Evolutionary conservation across 2,113 vertebrate species (phyloP).

Genomic region (Pterophyllum scalare): DNA sequence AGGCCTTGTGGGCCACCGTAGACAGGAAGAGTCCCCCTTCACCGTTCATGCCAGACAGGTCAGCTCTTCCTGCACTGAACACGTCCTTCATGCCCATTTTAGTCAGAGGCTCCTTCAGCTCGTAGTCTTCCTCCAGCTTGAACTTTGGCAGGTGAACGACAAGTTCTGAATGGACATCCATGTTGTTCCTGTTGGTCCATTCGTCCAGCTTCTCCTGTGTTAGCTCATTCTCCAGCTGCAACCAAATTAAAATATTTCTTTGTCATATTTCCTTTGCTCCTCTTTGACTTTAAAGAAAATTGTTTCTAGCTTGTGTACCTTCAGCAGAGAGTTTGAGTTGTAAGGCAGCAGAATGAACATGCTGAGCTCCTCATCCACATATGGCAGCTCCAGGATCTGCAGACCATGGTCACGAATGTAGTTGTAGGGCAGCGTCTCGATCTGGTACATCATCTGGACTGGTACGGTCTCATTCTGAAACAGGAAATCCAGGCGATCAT

Average conservation of each 20-base stretch:
- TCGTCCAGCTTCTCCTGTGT: slow-evolving; percentile 85
- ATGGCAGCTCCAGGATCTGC: slow-evolving; percentile 89
- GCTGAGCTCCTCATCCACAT: slow-evolving; percentile 84
- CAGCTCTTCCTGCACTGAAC: slow-evolving; percentile 80
- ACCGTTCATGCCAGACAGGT: slow-evolving; percentile 90
- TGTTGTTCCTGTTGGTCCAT: slow-evolving; percentile 84
- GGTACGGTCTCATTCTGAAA: slow-evolving; percentile 83
- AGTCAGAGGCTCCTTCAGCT: slow-evolving; percentile 79
- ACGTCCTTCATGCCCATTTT: slow-evolving; percentile 86
- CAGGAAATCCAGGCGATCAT: background rate
- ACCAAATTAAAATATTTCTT: background rate
- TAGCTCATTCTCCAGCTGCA: slow-evolving; percentile 87
- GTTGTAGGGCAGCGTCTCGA: slow-evolving; percentile 81
- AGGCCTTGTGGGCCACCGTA: slow-evolving; percentile 88
- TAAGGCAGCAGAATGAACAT: slow-evolving; percentile 92
- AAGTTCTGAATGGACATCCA: slow-evolving; percentile 78
- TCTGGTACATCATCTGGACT: slow-evolving; percentile 94
- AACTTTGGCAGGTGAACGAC: slow-evolving; percentile 87
- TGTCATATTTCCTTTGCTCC: background rate
- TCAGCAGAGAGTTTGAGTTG: slow-evolving; percentile 80
- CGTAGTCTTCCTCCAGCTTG: slow-evolving; percentile 87
- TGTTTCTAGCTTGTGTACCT: slow-evolving; percentile 76
- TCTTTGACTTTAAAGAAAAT: background rate
- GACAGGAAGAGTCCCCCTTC: slow-evolving; percentile 85
- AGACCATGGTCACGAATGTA: slow-evolving; percentile 80